These are phyloP conservation scores for Monopis laevigella DNA, from an alignment of 2,888 invertebrate genomes.

Conservation along the genomic window DNA sequence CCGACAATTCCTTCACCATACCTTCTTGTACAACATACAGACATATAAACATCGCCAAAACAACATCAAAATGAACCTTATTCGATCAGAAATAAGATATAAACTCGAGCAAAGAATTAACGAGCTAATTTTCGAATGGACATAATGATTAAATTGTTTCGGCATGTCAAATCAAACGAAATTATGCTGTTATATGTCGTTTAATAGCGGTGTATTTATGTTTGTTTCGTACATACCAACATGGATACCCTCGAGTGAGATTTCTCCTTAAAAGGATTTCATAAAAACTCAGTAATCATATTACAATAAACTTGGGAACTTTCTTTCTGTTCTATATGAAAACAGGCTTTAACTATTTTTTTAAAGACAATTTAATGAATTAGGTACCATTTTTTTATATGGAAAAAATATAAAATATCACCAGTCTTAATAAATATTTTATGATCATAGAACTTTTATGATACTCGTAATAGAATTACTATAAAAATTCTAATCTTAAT, in stretches of 20 bases:
- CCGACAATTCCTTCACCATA: conserved; percentile 59
- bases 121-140: conserved; percentile 45
- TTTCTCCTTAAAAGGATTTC: conserved; percentile 36
- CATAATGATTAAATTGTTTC: conserved; percentile 67
- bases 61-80: conserved; percentile 28
- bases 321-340: too few species aligned
- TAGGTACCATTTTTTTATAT: too few species aligned
- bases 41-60: conserved; percentile 29
- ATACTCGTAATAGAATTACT: too few species aligned
- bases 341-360: too few species aligned
- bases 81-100: conserved; percentile 21
- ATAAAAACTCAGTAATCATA: conserved; percentile 3
- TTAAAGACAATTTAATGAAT: too few species aligned
- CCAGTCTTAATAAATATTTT: too few species aligned
- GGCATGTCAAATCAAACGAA: conserved; percentile 66
- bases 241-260: conserved; percentile 43
- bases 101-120: conserved; percentile 21
- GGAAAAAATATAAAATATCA: too few species aligned
- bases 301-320: too few species aligned
- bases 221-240: conserved; percentile 43
- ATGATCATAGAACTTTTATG: too few species aligned
- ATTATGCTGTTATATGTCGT: conserved; percentile 67
- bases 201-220: conserved; percentile 54
- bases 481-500: too few species aligned
- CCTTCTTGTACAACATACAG: conserved; percentile 37